Evolutionary conservation across 2,797 vertebrate species (phyloP).

Genomic region (Clarias pachynema): DNA sequence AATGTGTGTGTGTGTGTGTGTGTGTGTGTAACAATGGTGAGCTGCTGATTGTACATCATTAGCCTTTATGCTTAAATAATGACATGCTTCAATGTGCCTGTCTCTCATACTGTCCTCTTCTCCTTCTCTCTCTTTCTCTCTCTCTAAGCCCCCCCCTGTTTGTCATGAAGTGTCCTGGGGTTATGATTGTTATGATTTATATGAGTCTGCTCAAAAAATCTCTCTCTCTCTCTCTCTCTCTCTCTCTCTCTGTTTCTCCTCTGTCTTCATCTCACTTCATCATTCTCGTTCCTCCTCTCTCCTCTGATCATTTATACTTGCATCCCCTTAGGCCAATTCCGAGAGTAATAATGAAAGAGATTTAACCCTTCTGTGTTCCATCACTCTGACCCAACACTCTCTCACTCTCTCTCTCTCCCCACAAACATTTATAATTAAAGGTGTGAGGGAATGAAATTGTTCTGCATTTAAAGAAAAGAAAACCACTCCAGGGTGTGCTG

Average conservation of each 20-base stretch:
- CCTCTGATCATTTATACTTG: slow-evolving; percentile 64
- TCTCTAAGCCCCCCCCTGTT: slow-evolving; percentile 10
- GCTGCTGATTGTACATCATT: slow-evolving; percentile 10
- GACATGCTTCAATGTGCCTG: slow-evolving; percentile 21
- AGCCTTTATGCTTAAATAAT: slow-evolving; percentile 27
- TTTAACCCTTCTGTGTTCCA: slow-evolving; percentile 59
- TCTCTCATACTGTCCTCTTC: slow-evolving; percentile 15
- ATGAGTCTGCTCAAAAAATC: slow-evolving; percentile 56
- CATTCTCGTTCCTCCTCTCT: slow-evolving; percentile 54
- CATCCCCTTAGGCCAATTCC: slow-evolving; percentile 62
- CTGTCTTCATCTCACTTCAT: slow-evolving; percentile 55
- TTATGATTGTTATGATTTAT: slow-evolving; percentile 68
- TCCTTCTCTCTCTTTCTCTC: slow-evolving; percentile 15
- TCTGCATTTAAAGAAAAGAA: not conserved
- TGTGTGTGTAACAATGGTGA: not conserved
- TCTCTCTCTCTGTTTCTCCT: slow-evolving; percentile 19
- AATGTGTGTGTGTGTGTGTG: slow-evolving; percentile 1
- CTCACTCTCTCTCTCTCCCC: not conserved
- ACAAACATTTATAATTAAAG: slow-evolving; percentile 31
- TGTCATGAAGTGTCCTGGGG: slow-evolving; percentile 59
- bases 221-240: slow-evolving; percentile 39
- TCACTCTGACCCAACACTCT: slow-evolving; percentile 52
- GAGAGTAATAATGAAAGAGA: slow-evolving; percentile 66
- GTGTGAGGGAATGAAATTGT: not conserved
- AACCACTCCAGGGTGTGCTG: not conserved